These are phyloP conservation scores for Phalacrocorax carbo DNA, from an alignment of 2,113 vertebrate species.

Conservation along the genomic window DNA sequence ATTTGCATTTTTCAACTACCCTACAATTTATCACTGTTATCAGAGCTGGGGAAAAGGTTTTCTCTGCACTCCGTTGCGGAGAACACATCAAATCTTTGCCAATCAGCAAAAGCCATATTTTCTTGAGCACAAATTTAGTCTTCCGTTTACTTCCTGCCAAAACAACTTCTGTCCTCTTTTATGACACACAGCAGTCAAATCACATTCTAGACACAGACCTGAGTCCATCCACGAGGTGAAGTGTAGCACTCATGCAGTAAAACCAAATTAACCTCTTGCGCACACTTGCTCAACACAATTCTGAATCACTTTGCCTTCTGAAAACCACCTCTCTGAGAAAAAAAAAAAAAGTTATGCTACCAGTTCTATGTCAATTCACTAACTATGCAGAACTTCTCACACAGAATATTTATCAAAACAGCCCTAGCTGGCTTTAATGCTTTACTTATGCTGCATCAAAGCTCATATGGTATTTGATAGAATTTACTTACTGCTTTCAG, in stretches of 20 bases:
- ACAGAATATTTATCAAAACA: not conserved
- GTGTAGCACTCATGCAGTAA: not conserved
- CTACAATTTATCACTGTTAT: not conserved
- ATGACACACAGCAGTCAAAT: not conserved
- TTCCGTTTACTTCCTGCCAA: not conserved
- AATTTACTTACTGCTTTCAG: constrained; percentile 29
- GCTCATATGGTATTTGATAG: not conserved
- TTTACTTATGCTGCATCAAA: not conserved
- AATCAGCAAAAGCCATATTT: not conserved
- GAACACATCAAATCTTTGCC: not conserved
- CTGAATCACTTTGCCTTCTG: not conserved
- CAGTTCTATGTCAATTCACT: not conserved
- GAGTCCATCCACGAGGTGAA: not conserved
- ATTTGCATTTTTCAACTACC: not conserved
- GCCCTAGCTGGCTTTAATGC: not conserved
- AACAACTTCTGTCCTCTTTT: not conserved
- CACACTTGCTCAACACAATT: not conserved
- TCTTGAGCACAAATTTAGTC: not conserved
- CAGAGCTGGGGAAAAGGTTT: not conserved
- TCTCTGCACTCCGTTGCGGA: not conserved
- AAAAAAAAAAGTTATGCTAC: not conserved
- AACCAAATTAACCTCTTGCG: not conserved
- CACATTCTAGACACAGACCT: not conserved
- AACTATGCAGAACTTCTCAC: not conserved
- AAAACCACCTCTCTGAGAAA: not conserved